phyloP scores from a whole-genome alignment of 2,888 invertebrate genomes.

The Chrysodeixis includens region DNA sequence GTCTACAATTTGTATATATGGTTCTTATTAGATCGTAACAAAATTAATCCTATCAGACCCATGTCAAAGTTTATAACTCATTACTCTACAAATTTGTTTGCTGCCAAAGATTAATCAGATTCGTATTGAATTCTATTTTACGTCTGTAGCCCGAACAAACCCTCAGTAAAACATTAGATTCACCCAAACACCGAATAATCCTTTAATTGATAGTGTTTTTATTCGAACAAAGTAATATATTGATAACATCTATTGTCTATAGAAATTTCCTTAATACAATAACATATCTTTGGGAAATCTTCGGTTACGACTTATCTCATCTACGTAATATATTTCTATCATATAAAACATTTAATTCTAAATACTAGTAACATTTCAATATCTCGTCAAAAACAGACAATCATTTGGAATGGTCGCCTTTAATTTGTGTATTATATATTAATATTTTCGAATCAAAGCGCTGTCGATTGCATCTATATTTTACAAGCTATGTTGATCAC shows the following conservation, averaged over 20 bases:
- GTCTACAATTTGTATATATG: constrained; percentile 15
- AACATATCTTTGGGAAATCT: constrained; percentile 59
- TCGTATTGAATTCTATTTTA: constrained; percentile 23
- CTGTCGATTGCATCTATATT: constrained; percentile 32
- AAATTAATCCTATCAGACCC: constrained; percentile 55
- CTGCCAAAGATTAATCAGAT: constrained; percentile 37
- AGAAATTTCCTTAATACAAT: constrained; percentile 41
- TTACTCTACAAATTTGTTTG: constrained; percentile 32
- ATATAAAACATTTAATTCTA: constrained; percentile 63
- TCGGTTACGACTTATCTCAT: constrained; percentile 48
- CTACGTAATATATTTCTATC: constrained; percentile 48
- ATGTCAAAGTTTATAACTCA: constrained; percentile 42
- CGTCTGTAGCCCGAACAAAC: not conserved
- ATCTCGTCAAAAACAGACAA: constrained; percentile 57
- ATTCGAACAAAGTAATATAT: not conserved
- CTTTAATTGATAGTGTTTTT: not conserved
- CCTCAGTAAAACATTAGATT: not conserved
- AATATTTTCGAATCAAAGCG: constrained; percentile 45
- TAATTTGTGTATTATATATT: constrained; percentile 31
- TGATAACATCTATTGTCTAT: constrained; percentile 34
- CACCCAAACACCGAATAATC: too few species aligned
- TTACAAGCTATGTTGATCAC: constrained; percentile 30
- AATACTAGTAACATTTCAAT: constrained; percentile 56
- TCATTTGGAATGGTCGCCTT: constrained; percentile 60
- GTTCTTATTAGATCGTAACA: constrained; percentile 39